Conservation (phyloP, 2,113 vertebrate species). For the Cricetomys ansorgei region DNA sequence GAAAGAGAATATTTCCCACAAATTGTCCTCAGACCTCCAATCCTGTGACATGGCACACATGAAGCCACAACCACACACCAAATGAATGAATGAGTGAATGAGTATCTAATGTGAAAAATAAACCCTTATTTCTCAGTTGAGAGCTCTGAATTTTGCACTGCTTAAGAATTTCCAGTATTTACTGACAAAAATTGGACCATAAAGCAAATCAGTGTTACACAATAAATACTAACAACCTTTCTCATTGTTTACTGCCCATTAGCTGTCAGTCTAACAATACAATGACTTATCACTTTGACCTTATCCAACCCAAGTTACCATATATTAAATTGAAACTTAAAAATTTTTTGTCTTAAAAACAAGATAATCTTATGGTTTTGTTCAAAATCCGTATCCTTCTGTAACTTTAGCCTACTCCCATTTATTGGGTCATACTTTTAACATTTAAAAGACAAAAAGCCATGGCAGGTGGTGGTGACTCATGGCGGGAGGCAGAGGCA, state of each 20-base stretch:
- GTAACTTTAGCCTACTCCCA: background rate
- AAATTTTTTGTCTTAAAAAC: slow-evolving; percentile 43
- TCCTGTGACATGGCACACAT: too few relatives aligned
- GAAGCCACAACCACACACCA: background rate
- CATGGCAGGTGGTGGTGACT: too few relatives aligned
- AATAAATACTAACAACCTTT: slow-evolving; percentile 24
- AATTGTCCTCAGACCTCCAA: background rate
- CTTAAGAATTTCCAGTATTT: slow-evolving; percentile 18
- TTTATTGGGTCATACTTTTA: background rate
- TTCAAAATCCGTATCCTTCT: slow-evolving; percentile 4
- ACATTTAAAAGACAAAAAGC: background rate
- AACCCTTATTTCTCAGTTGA: background rate
- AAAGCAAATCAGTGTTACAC: background rate
- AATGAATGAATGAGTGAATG: background rate
- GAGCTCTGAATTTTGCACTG: background rate
- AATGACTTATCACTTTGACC: slow-evolving; percentile 20
- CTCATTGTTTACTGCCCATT: background rate
- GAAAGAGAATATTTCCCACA: background rate
- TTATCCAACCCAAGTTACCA: background rate
- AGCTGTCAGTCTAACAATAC: background rate
- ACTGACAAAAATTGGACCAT: slow-evolving; percentile 17
- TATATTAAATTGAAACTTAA: background rate
- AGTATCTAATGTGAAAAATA: too few relatives aligned
- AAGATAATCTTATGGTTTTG: background rate
- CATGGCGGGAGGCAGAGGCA: too few relatives aligned